Evolutionary conservation across 2,797 vertebrate genomes (phyloP).

Genomic region (Enoplosus armatus): DNA sequence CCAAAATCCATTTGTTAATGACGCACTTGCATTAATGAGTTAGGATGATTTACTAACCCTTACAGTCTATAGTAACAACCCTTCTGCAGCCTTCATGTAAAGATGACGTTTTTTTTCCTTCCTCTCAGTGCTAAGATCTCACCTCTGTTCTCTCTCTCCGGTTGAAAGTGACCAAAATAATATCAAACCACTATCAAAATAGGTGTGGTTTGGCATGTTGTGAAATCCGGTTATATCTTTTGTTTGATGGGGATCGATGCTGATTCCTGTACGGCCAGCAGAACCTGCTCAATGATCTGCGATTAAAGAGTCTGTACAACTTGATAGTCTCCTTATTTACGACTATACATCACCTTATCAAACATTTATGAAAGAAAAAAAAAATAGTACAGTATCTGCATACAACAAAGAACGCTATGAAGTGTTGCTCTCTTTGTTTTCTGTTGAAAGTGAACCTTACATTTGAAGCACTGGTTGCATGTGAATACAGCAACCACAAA

Average conservation of each 20-base stretch:
- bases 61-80: background rate
- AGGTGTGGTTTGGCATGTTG: conserved; percentile 2
- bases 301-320: conserved; percentile 18
- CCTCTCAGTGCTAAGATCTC: background rate
- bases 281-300: conserved; percentile 54
- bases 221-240: conserved; percentile 42
- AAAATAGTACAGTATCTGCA: background rate
- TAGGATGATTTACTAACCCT: background rate
- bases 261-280: conserved; percentile 60
- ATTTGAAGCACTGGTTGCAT: conserved; percentile 6
- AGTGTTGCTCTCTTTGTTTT: conserved; percentile 9
- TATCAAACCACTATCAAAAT: conserved; percentile 10
- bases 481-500: conserved; percentile 10
- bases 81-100: background rate
- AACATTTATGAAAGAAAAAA: background rate
- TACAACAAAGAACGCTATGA: background rate
- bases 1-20: conserved; percentile 16
- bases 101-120: background rate
- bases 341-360: background rate
- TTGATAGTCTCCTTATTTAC: conserved; percentile 2
- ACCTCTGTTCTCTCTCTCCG: conserved; percentile 4
- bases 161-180: conserved; percentile 22
- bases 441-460: conserved; percentile 5
- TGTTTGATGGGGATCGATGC: conserved; percentile 28
- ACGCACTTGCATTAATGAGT: background rate